Base-by-base conservation (phyloP, 2,888 invertebrate species). In the Diarsia dahlii region DNA sequence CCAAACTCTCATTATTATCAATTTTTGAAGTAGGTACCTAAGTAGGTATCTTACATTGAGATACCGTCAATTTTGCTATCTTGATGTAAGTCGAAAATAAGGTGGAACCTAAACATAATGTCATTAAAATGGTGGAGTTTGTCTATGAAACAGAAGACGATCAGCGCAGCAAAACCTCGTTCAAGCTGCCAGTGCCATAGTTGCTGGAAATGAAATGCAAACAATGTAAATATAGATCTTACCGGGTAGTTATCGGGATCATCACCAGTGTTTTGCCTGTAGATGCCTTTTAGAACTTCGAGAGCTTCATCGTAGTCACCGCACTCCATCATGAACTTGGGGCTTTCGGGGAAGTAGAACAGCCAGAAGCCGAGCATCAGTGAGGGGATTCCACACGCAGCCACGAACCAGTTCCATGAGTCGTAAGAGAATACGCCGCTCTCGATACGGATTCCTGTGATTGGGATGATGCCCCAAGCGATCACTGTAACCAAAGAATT, bases 361-460 rank as follows among this genome's bases (percentile, higher is more conserved):
- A 98, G 94, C 98, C 98, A 98, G 81, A 97, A 94, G 75, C 96
- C 98, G 56, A 98, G 97, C 85, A 97, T 84, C 39, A 98, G 94
- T 82, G 98, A 98, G 0, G 98, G 98, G 6, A 98, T 85, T 6
- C 98, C 97, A 92, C 98, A 98, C 0, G 98, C 97, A 0, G 98
- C 97, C 54, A 98, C 98, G 93, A 98, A 98, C 92, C 98, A 97
- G 95, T 98, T 98, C 98, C 98, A 98, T 39, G 98, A 98, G 88
- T 98, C 97, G 93, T 98, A 98, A 34, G 97, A 97, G 94, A 98
- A 98, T 68, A 89, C 84, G 3, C 96, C 95, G 50, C 96, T 95
- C 72, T 97, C 95, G 84, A 97, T 97, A 75, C 97, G 96, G 84
- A 98, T 97, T 67, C 97, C 95, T 81, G 97, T 93, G 91, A 98